Conservation (phyloP, 2,113 vertebrate species). For the Pseudorasbora parva region DNA sequence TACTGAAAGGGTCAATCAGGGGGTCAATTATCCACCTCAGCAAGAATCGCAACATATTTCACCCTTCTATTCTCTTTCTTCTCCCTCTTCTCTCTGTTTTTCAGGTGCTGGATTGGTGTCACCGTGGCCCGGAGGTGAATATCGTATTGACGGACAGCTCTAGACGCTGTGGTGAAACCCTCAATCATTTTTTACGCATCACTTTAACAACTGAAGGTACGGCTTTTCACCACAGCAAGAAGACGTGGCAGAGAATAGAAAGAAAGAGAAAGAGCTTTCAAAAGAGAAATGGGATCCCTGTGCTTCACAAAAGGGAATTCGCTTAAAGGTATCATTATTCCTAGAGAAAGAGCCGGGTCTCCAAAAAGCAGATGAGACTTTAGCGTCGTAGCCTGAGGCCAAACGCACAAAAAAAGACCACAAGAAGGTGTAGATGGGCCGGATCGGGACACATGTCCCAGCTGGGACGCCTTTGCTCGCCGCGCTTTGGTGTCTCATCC, state of each 20-base stretch:
- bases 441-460: constrained; percentile 76
- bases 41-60: constrained; percentile 62
- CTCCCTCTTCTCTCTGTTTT: constrained; percentile 56
- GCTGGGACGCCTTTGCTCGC: constrained; percentile 64
- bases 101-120: constrained; percentile 55
- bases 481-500: constrained; percentile 77
- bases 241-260: neutral
- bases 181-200: constrained; percentile 65
- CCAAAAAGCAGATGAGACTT: constrained; percentile 74
- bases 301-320: constrained; percentile 68
- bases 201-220: constrained; percentile 67
- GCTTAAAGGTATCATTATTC: constrained; percentile 72
- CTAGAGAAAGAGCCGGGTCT: constrained; percentile 61
- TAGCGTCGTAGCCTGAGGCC: constrained; percentile 64
- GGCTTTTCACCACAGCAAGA: constrained; percentile 19
- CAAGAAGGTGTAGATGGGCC: constrained; percentile 71
- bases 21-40: constrained; percentile 65
- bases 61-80: constrained; percentile 61
- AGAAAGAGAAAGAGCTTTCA: constrained; percentile 66
- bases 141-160: constrained; percentile 55
- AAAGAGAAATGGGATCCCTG: constrained; percentile 74
- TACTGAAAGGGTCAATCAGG: constrained; percentile 47
- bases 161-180: neutral
- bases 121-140: constrained; percentile 57
- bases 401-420: constrained; percentile 63